Base-by-base conservation (phyloP, 2,888 invertebrate species). In the Acleris laterana region DNA sequence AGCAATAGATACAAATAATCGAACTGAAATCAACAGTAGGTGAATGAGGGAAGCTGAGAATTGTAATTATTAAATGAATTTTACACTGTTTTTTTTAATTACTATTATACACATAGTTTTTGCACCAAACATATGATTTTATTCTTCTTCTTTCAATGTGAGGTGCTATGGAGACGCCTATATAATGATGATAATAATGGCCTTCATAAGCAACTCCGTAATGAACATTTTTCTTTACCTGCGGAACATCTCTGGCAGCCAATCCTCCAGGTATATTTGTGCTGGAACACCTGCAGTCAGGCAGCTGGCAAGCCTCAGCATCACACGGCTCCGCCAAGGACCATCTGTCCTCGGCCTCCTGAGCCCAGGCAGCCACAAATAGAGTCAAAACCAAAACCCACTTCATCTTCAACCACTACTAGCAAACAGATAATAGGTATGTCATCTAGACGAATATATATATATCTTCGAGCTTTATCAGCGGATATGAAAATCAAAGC, bases 211-310 rank as follows among this genome's bases (percentile, higher is more conserved):
- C 17, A 1, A 32, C 32, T 32, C 32, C 1, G 17, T 9, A 5
- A 1, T 38, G 9, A 17, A 38, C 6, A 32, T 51, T 50, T 46
- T 3, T 13, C 17, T 59, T 70, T 78, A 94, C 94, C 87, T 94
- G 94, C 11, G 94, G 95, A 17, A 88, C 90, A 67, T 94, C 82
- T 17, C 83, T 78, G 0, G 86, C 68, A 1, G 65, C 59, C 42
- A 94, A 77, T 25, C 83, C 85, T 63, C 89, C 93, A 46, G 94
- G 94, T 68, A 93, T 91, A 1, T 80, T 72, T 1, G 87, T 84
- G 1, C 83, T 77, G 0, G 93, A 88, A 72, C 95, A 95, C 63
- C 91, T 86, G 77, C 95, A 95, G 53, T 88, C 73, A 0, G 95
- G 95, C 1, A 93, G 79, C 48, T 81, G 75, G 72, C 95, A 95